Evolutionary conservation across 2,113 vertebrate species (phyloP).

Genomic region (Bucco capensis): DNA sequence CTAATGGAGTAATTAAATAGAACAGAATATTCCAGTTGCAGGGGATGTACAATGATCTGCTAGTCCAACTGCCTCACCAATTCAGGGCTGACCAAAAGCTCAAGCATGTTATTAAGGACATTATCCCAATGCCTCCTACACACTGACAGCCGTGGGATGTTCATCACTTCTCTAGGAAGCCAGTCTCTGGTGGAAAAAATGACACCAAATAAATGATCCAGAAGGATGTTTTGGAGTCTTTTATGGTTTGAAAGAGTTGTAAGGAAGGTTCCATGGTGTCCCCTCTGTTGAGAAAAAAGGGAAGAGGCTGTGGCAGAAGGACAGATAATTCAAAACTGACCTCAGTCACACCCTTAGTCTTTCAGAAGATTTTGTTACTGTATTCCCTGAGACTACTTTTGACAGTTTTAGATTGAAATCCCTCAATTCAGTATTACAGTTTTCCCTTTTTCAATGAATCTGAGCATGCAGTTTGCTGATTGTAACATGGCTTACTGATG

Average conservation of each 20-base stretch:
- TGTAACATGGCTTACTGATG: background rate
- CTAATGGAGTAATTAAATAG: background rate
- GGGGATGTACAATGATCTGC: background rate
- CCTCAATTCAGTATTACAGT: rapidly evolving
- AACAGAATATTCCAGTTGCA: background rate
- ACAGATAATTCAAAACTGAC: background rate
- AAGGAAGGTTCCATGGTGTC: background rate
- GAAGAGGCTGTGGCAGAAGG: background rate
- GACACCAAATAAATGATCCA: background rate
- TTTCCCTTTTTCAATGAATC: background rate
- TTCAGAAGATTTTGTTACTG: background rate
- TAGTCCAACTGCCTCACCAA: background rate
- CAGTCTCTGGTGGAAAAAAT: background rate
- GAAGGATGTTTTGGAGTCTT: background rate
- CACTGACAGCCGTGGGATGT: background rate
- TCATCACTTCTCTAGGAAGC: background rate
- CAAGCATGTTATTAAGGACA: too few species aligned
- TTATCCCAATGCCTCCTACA: too few species aligned
- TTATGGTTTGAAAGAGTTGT: background rate
- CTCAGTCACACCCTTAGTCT: background rate
- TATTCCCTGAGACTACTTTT: background rate
- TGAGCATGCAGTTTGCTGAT: background rate
- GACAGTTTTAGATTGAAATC: background rate
- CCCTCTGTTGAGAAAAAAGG: background rate
- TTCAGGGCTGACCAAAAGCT: too few species aligned